Conservation (phyloP, 1,140 invertebrate genomes). For the Drosophila erecta region DNA sequence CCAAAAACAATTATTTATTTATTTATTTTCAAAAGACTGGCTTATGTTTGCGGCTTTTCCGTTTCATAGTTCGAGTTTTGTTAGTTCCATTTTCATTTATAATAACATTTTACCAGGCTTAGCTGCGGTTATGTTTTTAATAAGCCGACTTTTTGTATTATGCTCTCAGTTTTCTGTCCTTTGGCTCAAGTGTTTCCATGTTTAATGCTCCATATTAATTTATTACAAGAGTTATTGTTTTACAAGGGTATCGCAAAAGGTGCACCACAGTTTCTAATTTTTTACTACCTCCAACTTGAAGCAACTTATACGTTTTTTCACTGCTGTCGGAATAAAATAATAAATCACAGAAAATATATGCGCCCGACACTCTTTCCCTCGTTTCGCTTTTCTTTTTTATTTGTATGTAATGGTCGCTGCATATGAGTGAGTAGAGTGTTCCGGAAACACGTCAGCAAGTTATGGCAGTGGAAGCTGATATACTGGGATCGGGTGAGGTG, state of each 20-base stretch:
- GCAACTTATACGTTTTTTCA: conserved; percentile 13
- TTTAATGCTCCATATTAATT: not conserved
- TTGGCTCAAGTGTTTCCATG: not conserved
- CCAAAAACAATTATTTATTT: no score
- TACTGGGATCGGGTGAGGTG: conserved; percentile 7
- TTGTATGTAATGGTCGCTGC: conserved; percentile 39
- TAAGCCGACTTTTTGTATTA: no score
- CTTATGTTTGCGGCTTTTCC: not conserved
- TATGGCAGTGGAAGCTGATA: conserved; percentile 77
- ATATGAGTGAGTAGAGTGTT: conserved; percentile 14
- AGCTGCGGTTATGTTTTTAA: no score
- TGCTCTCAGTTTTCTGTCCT: no score
- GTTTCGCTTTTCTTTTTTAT: conserved; percentile 33
- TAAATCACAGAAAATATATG: conserved; percentile 57
- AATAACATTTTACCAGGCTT: no score
- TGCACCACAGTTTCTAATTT: not conserved
- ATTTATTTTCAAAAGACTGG: not conserved
- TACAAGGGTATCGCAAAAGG: not conserved
- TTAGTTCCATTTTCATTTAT: no score
- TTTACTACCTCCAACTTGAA: not conserved
- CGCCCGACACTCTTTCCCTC: conserved; percentile 19
- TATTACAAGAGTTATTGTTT: not conserved
- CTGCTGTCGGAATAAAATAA: conserved; percentile 31
- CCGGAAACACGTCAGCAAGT: conserved; percentile 79
- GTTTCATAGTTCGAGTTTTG: no score